Conservation (phyloP, 1,140 invertebrate genomes). For the Drosophila repleta region DNA sequence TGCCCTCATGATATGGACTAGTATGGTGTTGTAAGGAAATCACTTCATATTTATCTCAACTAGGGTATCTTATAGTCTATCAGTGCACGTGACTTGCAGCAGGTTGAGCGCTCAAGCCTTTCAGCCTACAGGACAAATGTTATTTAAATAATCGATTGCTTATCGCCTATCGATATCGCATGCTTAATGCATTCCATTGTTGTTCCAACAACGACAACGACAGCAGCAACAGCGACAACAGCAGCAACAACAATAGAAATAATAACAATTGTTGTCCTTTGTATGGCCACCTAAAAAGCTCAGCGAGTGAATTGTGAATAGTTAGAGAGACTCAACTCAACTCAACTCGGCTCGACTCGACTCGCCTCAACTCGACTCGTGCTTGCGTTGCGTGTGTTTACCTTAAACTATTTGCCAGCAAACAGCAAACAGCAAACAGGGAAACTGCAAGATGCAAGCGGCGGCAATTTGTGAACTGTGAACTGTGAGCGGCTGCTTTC, state of each 20-base stretch:
- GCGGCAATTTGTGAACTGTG: neutral
- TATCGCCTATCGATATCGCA: slow-evolving; percentile 6
- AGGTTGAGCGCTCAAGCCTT: neutral
- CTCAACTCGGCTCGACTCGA: too few relatives aligned
- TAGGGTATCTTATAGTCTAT: too few relatives aligned
- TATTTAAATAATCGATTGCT: slow-evolving; percentile 14
- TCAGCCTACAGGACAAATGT: neutral
- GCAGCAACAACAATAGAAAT: neutral
- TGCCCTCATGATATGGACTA: too few relatives aligned
- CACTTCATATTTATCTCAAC: too few relatives aligned
- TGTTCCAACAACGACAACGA: neutral
- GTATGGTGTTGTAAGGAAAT: too few relatives aligned
- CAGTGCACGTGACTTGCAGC: too few relatives aligned
- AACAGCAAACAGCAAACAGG: neutral
- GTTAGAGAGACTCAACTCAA: neutral
- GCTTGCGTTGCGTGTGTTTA: neutral
- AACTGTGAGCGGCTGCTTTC: slow-evolving; percentile 1
- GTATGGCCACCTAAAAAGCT: slow-evolving; percentile 6
- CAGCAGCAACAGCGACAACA: too few relatives aligned
- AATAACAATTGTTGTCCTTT: slow-evolving; percentile 11
- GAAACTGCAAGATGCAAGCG: neutral
- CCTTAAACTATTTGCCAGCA: neutral
- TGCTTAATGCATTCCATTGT: neutral
- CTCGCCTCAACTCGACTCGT: neutral
- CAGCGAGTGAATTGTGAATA: neutral